A percentile compares a stretch with the other conserved stretches of the same genome.
Evolutionary conservation across 2,888 invertebrate genomes (phyloP).

Genomic region (Ophion ellenae): DNA sequence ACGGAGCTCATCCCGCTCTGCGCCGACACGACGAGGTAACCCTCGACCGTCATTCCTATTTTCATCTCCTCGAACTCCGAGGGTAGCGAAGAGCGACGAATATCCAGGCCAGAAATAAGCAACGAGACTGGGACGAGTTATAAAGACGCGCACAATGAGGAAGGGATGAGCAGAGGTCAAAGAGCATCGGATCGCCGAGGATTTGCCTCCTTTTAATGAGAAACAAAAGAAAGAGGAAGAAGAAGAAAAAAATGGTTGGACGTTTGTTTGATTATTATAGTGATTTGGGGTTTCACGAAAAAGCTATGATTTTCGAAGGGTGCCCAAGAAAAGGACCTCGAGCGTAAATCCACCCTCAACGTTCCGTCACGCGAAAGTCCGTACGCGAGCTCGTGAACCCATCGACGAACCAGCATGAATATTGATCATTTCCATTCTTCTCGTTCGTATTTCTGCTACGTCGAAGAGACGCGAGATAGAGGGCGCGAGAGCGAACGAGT

Average conservation of each 20-base stretch:
- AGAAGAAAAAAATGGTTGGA: neutral
- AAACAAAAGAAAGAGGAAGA: neutral
- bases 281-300: neutral
- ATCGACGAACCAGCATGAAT: slow-evolving; percentile 77
- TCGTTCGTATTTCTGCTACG: slow-evolving; percentile 65
- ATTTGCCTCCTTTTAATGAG: neutral
- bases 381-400: slow-evolving; percentile 36
- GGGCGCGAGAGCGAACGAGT: slow-evolving; percentile 12
- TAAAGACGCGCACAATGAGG: too few species aligned
- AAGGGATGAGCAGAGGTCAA: too few species aligned
- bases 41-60: neutral
- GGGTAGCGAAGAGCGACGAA: neutral
- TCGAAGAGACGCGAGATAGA: slow-evolving; percentile 18
- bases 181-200: neutral
- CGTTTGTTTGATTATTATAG: neutral
- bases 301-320: slow-evolving; percentile 15
- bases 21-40: slow-evolving; percentile 25
- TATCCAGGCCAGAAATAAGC: neutral
- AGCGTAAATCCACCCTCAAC: slow-evolving; percentile 79
- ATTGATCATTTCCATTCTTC: slow-evolving; percentile 81
- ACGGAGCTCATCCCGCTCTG: slow-evolving; percentile 50
- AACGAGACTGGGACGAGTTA: neutral
- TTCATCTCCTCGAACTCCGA: neutral
- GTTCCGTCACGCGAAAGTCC: slow-evolving; percentile 12
- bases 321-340: slow-evolving; percentile 76